Evolutionary conservation across 2,113 vertebrate genomes (phyloP).

Genomic region (Carollia perspicillata): DNA sequence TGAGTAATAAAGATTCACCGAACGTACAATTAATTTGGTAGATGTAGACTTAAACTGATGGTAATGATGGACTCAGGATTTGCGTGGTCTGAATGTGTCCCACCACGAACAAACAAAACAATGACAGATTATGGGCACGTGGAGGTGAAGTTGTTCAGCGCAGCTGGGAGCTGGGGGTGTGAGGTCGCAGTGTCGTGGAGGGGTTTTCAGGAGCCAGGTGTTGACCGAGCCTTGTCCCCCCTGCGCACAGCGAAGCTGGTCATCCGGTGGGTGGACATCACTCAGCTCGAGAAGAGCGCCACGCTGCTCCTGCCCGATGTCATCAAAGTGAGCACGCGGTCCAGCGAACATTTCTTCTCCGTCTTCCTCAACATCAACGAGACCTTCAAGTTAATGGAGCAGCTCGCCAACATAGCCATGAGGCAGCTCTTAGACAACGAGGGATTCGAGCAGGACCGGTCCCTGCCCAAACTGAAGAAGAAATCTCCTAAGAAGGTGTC

Average conservation of each 20-base stretch:
- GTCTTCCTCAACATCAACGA: conserved; percentile 98
- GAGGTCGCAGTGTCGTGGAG: conserved; percentile 72
- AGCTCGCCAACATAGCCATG: conserved; percentile 99
- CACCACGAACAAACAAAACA: not conserved
- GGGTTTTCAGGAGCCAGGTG: not conserved
- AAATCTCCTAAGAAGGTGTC: conserved; percentile 97
- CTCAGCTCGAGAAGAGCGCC: conserved; percentile 95
- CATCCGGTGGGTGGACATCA: conserved; percentile 98
- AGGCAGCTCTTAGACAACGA: conserved; percentile 96
- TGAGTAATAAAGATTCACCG: not conserved
- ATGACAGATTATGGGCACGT: not conserved
- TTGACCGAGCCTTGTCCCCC: conserved; percentile 43
- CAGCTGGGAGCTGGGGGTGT: accelerated
- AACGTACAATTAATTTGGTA: not conserved
- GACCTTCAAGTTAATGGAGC: conserved; percentile 97
- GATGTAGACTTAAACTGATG: not conserved
- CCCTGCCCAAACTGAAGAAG: conserved; percentile 96
- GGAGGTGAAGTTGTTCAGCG: not conserved
- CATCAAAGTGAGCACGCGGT: conserved; percentile 95
- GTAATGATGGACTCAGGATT: not conserved
- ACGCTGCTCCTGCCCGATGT: conserved; percentile 93
- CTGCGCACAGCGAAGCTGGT: conserved; percentile 90
- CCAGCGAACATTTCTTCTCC: conserved; percentile 93
- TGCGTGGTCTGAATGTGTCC: not conserved
- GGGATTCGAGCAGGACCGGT: conserved; percentile 95